Conservation (phyloP, 2,113 vertebrate genomes). For the Mohoua ochrocephala region DNA sequence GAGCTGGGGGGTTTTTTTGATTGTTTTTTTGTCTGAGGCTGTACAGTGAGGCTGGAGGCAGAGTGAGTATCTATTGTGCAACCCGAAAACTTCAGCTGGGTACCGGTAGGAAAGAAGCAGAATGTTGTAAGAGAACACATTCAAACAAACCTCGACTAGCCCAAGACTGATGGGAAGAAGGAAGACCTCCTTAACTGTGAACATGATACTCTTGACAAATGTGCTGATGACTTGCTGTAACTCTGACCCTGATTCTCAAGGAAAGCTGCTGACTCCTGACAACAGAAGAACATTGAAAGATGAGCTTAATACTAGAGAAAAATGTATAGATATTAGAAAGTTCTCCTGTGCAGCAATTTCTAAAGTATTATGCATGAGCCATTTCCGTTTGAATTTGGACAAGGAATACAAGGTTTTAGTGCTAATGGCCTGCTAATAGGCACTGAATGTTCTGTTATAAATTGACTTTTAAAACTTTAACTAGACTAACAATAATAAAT, state of each 20-base stretch:
- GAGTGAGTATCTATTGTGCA: not conserved
- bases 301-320: not conserved
- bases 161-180: not conserved
- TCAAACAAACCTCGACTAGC: not conserved
- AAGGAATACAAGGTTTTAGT: not conserved
- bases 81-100: not conserved
- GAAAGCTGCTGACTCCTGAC: not conserved
- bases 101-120: not conserved
- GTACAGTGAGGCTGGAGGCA: not conserved
- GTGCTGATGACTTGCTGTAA: not conserved
- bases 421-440: not conserved
- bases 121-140: not conserved
- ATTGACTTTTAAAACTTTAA: not conserved
- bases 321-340: not conserved
- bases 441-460: not conserved
- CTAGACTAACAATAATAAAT: not conserved
- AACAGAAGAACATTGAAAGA: not conserved
- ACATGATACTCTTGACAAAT: not conserved
- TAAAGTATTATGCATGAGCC: not conserved
- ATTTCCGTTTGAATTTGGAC: not conserved
- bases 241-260: not conserved
- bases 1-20: rapidly evolving
- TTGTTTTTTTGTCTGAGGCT: not conserved
- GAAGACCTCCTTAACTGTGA: not conserved
- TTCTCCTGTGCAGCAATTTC: not conserved